Base-by-base conservation (phyloP, 2,113 vertebrate genomes). In the Ceyx margarethae region DNA sequence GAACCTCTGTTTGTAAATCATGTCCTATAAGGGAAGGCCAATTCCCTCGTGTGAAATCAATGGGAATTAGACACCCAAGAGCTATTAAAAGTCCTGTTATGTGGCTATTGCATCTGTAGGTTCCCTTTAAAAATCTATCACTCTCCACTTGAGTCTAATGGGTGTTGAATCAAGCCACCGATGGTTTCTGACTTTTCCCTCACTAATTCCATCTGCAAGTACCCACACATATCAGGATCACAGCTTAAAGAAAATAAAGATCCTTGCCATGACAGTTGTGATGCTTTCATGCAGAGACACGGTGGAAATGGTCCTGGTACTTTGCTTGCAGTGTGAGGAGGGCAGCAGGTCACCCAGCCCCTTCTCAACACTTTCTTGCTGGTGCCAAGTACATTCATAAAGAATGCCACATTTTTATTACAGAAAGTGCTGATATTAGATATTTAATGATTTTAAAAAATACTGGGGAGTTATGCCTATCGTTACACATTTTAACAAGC, bases 401-500 rank as follows among this genome's bases (percentile, higher is more conserved):
- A 35, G 76, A 80, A 87, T 35, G 15, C 26, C 8, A 12, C 13
- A 0, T 43, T 12, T 12, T 78, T 69, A 65, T 51, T 61, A 43
- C 6, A 91, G 94, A 58, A 94, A 95, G 79, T 2, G 20, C 48
- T 31, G 9, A 67, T 75, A 29, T 76, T 87, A 84, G 85, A 26
- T 75, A 13, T 87, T 93, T 83, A 94, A 89, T 33, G 81, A 87
- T 71, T 64, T 85, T 13, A 67, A 53, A 57, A 58, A 46, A 40
- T 46, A 69, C 20, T 53, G 54, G 88, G 91, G 90, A 86, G 50
- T 29, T 85, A 25, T n/a, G 87, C 54, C 92, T 96, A 83, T 43
- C 77, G 15, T 96, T 90, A 90, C 57, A 66, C 40, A 1, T 80
- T 97, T 96, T 91, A 97, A 95, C 12, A 75, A 96, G 95, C 87